Conservation (phyloP, 2,113 vertebrate species). For the Psephotus haematonotus region DNA sequence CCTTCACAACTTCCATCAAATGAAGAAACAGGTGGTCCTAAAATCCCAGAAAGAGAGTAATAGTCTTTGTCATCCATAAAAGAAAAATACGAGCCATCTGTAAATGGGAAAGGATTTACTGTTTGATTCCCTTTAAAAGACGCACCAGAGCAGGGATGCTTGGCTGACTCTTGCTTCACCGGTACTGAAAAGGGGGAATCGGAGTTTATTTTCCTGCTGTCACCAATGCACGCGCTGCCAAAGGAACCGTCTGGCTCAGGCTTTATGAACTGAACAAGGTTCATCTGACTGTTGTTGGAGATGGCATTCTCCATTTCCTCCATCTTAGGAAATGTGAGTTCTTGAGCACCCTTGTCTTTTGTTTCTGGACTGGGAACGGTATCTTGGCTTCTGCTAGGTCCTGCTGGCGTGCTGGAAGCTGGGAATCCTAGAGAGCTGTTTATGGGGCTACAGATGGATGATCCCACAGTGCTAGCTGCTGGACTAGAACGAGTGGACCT, state of each 20-base stretch:
- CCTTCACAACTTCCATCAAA: slow-evolving; percentile 90
- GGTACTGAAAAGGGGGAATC: slow-evolving; percentile 86
- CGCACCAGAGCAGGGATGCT: slow-evolving; percentile 88
- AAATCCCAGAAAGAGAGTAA: slow-evolving; percentile 96
- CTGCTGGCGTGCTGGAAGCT: slow-evolving; percentile 65
- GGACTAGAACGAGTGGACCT: slow-evolving; percentile 82
- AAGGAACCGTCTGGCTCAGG: slow-evolving; percentile 91
- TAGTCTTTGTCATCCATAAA: slow-evolving; percentile 98
- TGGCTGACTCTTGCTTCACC: slow-evolving; percentile 91
- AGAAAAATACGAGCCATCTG: slow-evolving; percentile 95
- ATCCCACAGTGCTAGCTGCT: slow-evolving; percentile 77
- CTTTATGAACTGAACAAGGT: slow-evolving; percentile 93
- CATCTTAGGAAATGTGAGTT: slow-evolving; percentile 89
- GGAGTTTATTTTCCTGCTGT: slow-evolving; percentile 77
- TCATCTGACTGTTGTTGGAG: slow-evolving; percentile 85
- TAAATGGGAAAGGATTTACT: slow-evolving; percentile 88
- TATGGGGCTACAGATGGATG: slow-evolving; percentile 77
- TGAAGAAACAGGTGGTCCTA: slow-evolving; percentile 92
- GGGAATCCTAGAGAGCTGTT: slow-evolving; percentile 75
- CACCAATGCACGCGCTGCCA: slow-evolving; percentile 88
- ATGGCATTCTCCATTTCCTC: slow-evolving; percentile 88
- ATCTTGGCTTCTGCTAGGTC: slow-evolving; percentile 83
- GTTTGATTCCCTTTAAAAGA: slow-evolving; percentile 85
- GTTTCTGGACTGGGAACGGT: slow-evolving; percentile 83
- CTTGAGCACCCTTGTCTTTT: slow-evolving; percentile 85